Percentiles rank a stretch among this genome's conserved stretches.
These are phyloP conservation scores for Calonectris borealis DNA, from an alignment of 2,113 vertebrate genomes.

Conservation along the genomic window DNA sequence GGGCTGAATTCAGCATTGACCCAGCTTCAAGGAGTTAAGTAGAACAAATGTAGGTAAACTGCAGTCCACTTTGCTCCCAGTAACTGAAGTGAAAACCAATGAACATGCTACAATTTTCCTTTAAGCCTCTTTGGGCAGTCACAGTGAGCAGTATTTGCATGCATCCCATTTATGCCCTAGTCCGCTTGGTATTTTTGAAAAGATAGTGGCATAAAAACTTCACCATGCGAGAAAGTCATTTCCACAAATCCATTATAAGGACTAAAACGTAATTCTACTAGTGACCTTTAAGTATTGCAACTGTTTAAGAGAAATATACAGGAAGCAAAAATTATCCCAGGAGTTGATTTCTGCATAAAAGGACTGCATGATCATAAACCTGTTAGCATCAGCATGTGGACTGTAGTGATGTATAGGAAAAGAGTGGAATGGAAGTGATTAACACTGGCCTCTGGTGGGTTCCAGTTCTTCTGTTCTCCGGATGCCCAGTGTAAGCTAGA, in stretches of 20 bases:
- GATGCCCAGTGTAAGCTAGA: background rate
- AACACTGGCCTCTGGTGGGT: background rate
- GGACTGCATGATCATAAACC: background rate
- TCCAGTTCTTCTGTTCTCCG: background rate
- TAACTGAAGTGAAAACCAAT: background rate
- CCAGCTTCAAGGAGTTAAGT: background rate
- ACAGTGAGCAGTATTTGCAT: background rate
- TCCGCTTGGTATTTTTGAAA: background rate
- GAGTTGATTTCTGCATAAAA: background rate
- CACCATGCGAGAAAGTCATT: background rate
- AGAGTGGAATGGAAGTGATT: background rate
- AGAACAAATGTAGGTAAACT: background rate
- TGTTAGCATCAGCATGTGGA: background rate
- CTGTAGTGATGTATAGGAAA: background rate
- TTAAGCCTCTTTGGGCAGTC: background rate
- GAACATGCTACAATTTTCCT: background rate
- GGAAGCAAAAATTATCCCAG: background rate
- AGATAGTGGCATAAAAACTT: background rate
- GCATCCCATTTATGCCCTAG: background rate
- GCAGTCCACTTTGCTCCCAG: background rate
- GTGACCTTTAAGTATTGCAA: background rate
- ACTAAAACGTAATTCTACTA: background rate
- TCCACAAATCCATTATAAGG: background rate
- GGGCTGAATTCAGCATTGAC: background rate
- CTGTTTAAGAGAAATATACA: background rate